Evolutionary conservation across 2,888 invertebrate genomes (phyloP), one percentile per base, ranked within the genome.

Genomic region (Apotomis turbidana): DNA sequence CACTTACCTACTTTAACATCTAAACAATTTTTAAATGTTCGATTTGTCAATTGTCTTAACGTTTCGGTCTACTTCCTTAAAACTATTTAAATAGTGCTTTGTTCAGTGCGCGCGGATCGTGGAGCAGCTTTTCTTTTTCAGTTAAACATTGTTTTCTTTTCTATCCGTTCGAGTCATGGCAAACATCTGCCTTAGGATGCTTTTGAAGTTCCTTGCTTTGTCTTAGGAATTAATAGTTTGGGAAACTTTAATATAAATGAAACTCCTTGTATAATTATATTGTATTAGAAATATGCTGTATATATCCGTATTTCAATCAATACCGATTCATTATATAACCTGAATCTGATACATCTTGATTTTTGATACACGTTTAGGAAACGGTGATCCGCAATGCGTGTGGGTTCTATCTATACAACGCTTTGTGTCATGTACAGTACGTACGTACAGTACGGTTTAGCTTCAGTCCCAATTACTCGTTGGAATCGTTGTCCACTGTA

Each of bases 401-500:
- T 57, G 44, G 46, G 12, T 46, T 36, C 44, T 46, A 64, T 38
- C 54, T 55, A 15, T 64, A 44, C 4, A 27, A 46, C 80, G 84
- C 83, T 82, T 82, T 82, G 83, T 85, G 83, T 81, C 85, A 83
- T 87, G 86, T 90, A 0, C 27, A 2, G 27, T 27, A 27, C 27
- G 27, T 27, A 88, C 87, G 85, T 87, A 74, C 76, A 82, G 87
- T 87, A 86, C 87, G 83, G 87, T 88, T 85, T 83, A 88, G 86
- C 85, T 78, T 75, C 86, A 85, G 85, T 88, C 89, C 92, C 93
- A 93, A 93, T 93, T 93, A 93, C 92, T 92, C 90, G 89, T 89
- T 85, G 90, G 90, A 91, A 92, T 93, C 92, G 91, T 90, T 91
- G 91, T 92, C 90, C 90, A 86, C 88, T 89, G 91, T 93, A 93